Evolutionary conservation across 1,140 invertebrate species (phyloP).

Genomic region (Druon quercuslanigerum): DNA sequence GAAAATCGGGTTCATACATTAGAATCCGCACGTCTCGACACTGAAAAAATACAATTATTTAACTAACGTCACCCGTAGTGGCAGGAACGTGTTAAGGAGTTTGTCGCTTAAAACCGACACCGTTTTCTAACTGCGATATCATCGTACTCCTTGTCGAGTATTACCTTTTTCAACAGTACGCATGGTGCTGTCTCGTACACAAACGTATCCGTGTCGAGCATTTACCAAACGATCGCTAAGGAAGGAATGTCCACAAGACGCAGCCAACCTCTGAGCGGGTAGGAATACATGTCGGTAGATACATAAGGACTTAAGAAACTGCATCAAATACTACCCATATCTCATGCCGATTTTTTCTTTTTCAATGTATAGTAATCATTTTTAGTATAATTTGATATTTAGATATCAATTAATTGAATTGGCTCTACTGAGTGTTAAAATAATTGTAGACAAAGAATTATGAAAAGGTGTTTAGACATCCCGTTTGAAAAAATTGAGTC

Average conservation of each 20-base stretch:
- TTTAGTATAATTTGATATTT: constrained; percentile 69
- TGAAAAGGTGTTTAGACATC: constrained; percentile 48
- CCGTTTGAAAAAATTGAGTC: too few species aligned
- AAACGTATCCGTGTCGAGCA: constrained; percentile 4
- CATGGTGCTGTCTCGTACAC: neutral
- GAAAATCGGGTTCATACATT: neutral
- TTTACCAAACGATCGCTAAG: constrained; percentile 2
- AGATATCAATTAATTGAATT: constrained; percentile 68
- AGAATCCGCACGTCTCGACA: neutral
- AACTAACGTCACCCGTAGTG: neutral
- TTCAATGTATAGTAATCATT: constrained; percentile 73
- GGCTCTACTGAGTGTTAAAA: constrained; percentile 69
- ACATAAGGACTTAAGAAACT: constrained; percentile 43
- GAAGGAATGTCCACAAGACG: neutral
- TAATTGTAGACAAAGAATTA: constrained; percentile 61
- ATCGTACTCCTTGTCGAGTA: neutral
- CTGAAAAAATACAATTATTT: neutral
- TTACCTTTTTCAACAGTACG: neutral
- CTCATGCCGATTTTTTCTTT: constrained; percentile 65
- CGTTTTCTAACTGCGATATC: constrained; percentile 1
- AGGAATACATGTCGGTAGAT: constrained; percentile 4
- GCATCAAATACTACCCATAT: constrained; percentile 51
- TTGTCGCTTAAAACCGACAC: neutral
- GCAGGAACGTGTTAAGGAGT: neutral
- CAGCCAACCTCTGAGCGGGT: neutral